Percentiles rank a stretch among this genome's conserved stretches.
These are phyloP conservation scores for Patella depressa DNA, from an alignment of 2,888 invertebrate species.

Conservation along the genomic window DNA sequence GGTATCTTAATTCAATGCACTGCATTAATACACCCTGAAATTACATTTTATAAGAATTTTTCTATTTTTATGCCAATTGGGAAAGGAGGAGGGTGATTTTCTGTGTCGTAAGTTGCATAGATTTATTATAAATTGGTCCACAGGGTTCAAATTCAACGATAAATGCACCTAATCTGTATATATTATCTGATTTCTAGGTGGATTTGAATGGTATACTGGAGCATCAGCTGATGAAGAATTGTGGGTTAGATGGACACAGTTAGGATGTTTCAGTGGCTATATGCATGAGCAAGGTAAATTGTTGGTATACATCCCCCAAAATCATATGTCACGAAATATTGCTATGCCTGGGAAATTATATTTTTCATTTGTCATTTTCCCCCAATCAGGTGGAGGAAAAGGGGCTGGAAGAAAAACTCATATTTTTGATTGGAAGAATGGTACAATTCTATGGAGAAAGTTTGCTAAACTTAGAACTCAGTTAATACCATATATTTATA, in stretches of 20 bases:
- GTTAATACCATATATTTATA: conserved; percentile 28
- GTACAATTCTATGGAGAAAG: conserved; percentile 25
- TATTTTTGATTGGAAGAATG: conserved; percentile 18
- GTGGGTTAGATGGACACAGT: conserved; percentile 27
- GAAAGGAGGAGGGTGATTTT: too few relatives aligned
- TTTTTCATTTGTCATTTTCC: neutral
- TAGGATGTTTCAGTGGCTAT: conserved; percentile 26
- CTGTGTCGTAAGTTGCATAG: too few relatives aligned
- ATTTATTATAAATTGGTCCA: too few relatives aligned
- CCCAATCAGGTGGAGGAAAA: conserved; percentile 10
- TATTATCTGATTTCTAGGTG: neutral
- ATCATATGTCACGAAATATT: too few relatives aligned
- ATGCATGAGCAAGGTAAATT: conserved; percentile 23
- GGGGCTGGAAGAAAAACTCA: conserved; percentile 16
- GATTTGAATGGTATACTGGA: conserved; percentile 24
- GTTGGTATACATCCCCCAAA: too few relatives aligned
- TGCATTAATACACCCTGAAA: too few relatives aligned
- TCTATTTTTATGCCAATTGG: too few relatives aligned
- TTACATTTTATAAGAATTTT: too few relatives aligned
- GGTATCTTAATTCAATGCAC: too few relatives aligned
- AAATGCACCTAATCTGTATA: too few relatives aligned
- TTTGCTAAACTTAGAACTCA: conserved; percentile 25
- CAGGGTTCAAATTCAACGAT: too few relatives aligned
- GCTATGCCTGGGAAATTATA: neutral
- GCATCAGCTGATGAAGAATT: conserved; percentile 14